Conservation (phyloP, 2,797 vertebrate species). For the Taenioides sp. region DNA sequence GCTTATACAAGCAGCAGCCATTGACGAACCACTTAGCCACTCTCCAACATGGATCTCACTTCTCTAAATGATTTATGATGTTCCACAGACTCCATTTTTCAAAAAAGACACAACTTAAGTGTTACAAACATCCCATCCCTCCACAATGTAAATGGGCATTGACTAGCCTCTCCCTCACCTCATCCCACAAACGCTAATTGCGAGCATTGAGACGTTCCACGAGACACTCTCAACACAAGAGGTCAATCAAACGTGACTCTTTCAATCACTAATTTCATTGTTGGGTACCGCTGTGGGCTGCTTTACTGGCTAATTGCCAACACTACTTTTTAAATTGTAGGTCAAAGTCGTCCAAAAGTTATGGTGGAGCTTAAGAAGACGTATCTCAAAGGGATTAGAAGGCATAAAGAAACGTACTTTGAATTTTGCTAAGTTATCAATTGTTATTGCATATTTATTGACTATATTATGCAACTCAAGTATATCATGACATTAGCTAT, state of each 20-base stretch:
- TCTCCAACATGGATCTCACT: not conserved
- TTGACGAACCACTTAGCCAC: conserved; percentile 2
- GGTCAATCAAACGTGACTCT: conserved; percentile 26
- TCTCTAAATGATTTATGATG: conserved; percentile 10
- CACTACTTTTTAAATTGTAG: not conserved
- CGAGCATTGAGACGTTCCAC: conserved; percentile 4
- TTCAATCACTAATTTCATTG: not conserved
- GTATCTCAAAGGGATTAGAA: not conserved
- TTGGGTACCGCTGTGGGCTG: not conserved
- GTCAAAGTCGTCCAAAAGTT: conserved; percentile 1
- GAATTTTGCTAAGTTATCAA: not conserved
- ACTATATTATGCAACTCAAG: too few relatives aligned
- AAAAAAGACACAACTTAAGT: conserved; percentile 6
- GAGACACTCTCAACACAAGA: conserved; percentile 11
- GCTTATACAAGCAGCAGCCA: not conserved
- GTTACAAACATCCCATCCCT: not conserved
- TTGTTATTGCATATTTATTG: too few relatives aligned
- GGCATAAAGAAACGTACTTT: not conserved
- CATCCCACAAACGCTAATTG: conserved; percentile 19
- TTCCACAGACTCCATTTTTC: not conserved
- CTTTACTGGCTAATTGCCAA: conserved; percentile 14
- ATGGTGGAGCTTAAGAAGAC: not conserved
- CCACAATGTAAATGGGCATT: conserved; percentile 1
- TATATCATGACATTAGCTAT: too few relatives aligned
- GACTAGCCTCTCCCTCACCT: conserved; percentile 22